phyloP scores from a whole-genome alignment of 2,113 vertebrate genomes.

The Ameiurus melas region DNA sequence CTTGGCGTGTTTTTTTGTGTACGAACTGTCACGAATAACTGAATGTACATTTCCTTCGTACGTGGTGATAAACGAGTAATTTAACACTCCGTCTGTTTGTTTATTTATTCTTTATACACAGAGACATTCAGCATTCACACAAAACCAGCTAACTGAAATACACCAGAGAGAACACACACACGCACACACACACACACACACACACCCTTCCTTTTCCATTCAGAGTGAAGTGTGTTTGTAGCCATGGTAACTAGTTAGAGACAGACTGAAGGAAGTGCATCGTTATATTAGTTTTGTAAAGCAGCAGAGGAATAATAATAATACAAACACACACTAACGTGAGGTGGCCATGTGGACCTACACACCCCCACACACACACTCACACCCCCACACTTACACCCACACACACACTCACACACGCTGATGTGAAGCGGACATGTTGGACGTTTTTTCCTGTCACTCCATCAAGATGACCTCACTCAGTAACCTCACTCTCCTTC shows the following conservation, averaged over 20 bases:
- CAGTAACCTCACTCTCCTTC: neutral
- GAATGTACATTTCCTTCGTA: too few species aligned
- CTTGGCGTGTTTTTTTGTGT: too few species aligned
- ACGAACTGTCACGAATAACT: too few species aligned
- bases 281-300: conserved; percentile 44
- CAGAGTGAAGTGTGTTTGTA: conserved; percentile 51
- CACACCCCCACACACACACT: too few species aligned
- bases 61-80: neutral
- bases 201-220: conserved; percentile 32
- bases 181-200: conserved; percentile 8
- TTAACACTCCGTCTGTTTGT: neutral
- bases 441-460: neutral
- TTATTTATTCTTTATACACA: neutral
- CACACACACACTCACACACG: neutral
- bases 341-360: too few species aligned
- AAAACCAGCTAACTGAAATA: neutral
- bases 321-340: neutral
- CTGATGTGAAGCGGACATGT: too few species aligned
- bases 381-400: neutral
- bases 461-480: neutral
- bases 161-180: conserved; percentile 5
- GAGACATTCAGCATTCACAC: neutral
- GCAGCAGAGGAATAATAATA: conserved; percentile 31
- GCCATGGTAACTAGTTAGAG: conserved; percentile 57
- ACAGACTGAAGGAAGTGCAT: conserved; percentile 45